Conservation (phyloP, 2,797 vertebrate genomes). For the Semotilus atromaculatus region DNA sequence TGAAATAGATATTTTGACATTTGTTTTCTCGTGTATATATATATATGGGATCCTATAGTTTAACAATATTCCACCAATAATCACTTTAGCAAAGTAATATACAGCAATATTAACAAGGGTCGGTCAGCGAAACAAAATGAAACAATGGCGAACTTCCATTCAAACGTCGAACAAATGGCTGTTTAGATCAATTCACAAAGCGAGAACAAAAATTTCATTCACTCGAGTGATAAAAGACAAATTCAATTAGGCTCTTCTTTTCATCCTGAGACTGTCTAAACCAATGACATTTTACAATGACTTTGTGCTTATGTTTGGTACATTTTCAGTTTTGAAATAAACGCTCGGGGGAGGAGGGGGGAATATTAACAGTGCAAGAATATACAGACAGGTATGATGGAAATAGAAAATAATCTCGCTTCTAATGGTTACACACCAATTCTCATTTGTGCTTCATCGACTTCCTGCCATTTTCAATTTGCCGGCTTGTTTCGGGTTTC, state of each 20-base stretch:
- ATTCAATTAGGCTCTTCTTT: constrained; percentile 88
- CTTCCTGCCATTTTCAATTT: constrained; percentile 44
- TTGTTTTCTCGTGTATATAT: constrained; percentile 66
- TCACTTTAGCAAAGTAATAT: constrained; percentile 86
- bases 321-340: constrained; percentile 68
- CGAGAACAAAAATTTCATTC: constrained; percentile 29
- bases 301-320: constrained; percentile 84
- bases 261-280: constrained; percentile 97
- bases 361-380: constrained; percentile 65
- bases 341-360: not conserved
- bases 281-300: constrained; percentile 77
- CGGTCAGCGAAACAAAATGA: constrained; percentile 63
- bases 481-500: constrained; percentile 48
- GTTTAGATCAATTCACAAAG: constrained; percentile 34
- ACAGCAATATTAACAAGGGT: constrained; percentile 84
- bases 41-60: constrained; percentile 78
- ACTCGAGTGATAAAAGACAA: constrained; percentile 36
- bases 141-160: constrained; percentile 62
- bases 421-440: constrained; percentile 44
- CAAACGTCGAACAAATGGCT: constrained; percentile 58
- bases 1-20: constrained; percentile 68
- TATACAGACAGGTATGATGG: constrained; percentile 64
- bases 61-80: constrained; percentile 83
- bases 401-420: constrained; percentile 54
- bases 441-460: constrained; percentile 71